Evolutionary conservation across 2,888 invertebrate genomes (phyloP), one percentile per base, ranked within the genome.

Genomic region (Prionchulus punctatus): DNA sequence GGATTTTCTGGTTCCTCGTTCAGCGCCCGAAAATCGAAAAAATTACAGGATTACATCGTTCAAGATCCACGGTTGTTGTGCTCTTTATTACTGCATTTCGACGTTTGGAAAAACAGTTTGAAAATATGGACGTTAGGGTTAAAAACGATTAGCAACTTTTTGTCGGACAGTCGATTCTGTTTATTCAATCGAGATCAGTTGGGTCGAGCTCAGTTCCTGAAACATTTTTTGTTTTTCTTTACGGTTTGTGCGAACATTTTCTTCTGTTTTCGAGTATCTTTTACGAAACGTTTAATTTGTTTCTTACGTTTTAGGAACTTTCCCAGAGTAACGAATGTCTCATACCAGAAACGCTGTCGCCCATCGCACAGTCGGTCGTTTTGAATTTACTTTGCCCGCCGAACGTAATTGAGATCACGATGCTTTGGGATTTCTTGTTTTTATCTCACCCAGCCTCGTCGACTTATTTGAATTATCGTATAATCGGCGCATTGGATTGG

Each of bases 401-500:
- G 18, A 27, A n/a, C 3, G 25, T 49, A 15, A 12, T 1, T 2
- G 31, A 27, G 31, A 12, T 31, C 23, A 54, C 36, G 3, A 31
- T 25, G n/a, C 30, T 56, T 15, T 58, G 58, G 56, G 55, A 67
- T 30, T 66, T 64, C 56, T 57, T 67, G n/a, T 60, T 65, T 47
- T 60, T 67, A 27, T 62, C 63, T 7, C 67, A 67, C 58, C 64
- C 67, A 1, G 63, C 67, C 15, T 56, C 60, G 25, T 61, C 62
- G 54, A 62, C 64, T 18, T 65, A 61, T 56, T 57, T 66, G 43
- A 64, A 63, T 43, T 62, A 63, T 47, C 53, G 57, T 4, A 60
- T 65, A 21, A 52, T 55, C 3, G 62, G 62, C 18, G 62, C 62
- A 43, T 57, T 43, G 7, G 61, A 58, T n/a, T 66, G 67, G 67